Evolutionary conservation across 2,888 invertebrate genomes (phyloP).

Genomic region (Cephalotes varians): DNA sequence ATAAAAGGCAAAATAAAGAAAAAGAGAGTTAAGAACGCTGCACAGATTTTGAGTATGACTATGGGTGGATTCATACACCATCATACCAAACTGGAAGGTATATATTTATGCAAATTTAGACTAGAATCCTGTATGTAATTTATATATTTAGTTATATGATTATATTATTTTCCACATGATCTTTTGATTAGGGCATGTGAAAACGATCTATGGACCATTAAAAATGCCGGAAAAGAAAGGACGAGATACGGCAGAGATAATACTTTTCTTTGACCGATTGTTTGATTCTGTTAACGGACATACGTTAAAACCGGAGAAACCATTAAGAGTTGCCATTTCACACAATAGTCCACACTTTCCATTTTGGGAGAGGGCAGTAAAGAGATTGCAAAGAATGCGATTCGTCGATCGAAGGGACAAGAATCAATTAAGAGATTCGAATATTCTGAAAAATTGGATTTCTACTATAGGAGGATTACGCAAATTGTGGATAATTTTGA

Average conservation of each 20-base stretch:
- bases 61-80: conserved; percentile 48
- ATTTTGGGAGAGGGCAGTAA: conserved; percentile 40
- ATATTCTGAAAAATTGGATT: conserved; percentile 39
- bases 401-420: conserved; percentile 25
- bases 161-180: background rate
- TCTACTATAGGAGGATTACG: conserved; percentile 33
- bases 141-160: background rate
- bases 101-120: background rate
- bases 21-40: conserved; percentile 34
- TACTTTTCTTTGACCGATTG: conserved; percentile 48
- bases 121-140: background rate
- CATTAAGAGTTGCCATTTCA: conserved; percentile 36
- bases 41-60: conserved; percentile 42
- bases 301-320: conserved; percentile 35
- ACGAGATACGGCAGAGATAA: conserved; percentile 43
- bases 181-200: conserved; percentile 10
- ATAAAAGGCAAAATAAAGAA: conserved; percentile 35
- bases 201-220: conserved; percentile 34
- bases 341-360: conserved; percentile 28
- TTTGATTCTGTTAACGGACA: conserved; percentile 49
- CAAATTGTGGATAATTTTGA: conserved; percentile 36
- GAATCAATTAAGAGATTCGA: conserved; percentile 13
- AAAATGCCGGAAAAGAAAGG: conserved; percentile 45
- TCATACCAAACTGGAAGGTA: conserved; percentile 47
- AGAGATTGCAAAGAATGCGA: conserved; percentile 25